Evolutionary conservation across 2,888 invertebrate genomes (phyloP).

Genomic region (Thera obeliscata): DNA sequence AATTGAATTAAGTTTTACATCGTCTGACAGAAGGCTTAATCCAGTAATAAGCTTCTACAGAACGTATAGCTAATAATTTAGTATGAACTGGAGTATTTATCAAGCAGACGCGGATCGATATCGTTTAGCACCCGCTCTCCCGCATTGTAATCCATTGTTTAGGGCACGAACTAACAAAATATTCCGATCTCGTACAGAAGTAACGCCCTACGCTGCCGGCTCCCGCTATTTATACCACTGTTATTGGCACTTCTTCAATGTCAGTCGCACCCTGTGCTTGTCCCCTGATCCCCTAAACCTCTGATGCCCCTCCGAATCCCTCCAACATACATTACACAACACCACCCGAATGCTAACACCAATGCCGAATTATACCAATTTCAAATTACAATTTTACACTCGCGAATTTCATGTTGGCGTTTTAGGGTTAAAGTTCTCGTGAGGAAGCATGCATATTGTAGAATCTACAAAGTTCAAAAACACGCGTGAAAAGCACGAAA

Average conservation of each 20-base stretch:
- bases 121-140: slow-evolving; percentile 67
- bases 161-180: slow-evolving; percentile 76
- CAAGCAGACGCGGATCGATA: slow-evolving; percentile 68
- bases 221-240: slow-evolving; percentile 83
- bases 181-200: slow-evolving; percentile 82
- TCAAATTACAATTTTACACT: slow-evolving; percentile 61
- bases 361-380: slow-evolving; percentile 82
- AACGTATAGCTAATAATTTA: slow-evolving; percentile 63
- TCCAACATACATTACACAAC: slow-evolving; percentile 77
- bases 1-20: slow-evolving; percentile 2
- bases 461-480: too few species aligned
- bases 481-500: too few species aligned
- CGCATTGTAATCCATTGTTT: slow-evolving; percentile 83
- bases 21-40: slow-evolving; percentile 4
- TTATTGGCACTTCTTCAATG: slow-evolving; percentile 86
- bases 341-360: slow-evolving; percentile 76
- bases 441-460: too few species aligned
- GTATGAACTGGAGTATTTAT: slow-evolving; percentile 70
- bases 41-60: slow-evolving; percentile 7
- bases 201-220: slow-evolving; percentile 79
- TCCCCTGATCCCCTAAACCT: slow-evolving; percentile 72
- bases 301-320: slow-evolving; percentile 65
- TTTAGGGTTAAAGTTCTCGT: slow-evolving; percentile 33
- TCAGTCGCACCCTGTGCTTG: slow-evolving; percentile 82
- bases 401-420: not conserved